phyloP scores from a whole-genome alignment of 2,888 invertebrate species.

The Dicranocentrus wangi region DNA sequence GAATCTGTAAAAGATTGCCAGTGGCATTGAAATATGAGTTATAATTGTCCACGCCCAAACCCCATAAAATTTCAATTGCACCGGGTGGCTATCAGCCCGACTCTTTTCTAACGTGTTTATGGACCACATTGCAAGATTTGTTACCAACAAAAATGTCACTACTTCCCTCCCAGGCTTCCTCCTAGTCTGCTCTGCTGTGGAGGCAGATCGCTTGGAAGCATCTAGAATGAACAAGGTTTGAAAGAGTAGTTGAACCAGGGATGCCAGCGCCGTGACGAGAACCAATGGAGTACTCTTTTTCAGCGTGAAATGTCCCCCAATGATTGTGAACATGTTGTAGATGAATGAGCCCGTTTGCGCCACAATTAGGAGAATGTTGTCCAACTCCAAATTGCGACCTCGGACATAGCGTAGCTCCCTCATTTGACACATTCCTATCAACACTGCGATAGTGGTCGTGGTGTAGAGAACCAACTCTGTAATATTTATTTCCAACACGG shows the following conservation, averaged over 20 bases:
- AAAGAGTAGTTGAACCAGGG: constrained; percentile 89
- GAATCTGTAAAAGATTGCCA: constrained; percentile 81
- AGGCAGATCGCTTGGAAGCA: constrained; percentile 88
- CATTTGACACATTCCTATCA: constrained; percentile 88
- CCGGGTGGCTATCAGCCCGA: constrained; percentile 75
- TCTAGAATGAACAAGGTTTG: constrained; percentile 94
- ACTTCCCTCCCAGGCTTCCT: constrained; percentile 94
- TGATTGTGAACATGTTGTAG: constrained; percentile 93
- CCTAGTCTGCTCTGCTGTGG: constrained; percentile 83
- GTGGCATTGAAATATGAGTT: constrained; percentile 75
- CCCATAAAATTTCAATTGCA: constrained; percentile 75
- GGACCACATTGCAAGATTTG: constrained; percentile 92
- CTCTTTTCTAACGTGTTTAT: constrained; percentile 78
- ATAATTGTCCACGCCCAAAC: constrained; percentile 76
- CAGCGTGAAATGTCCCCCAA: constrained; percentile 79
- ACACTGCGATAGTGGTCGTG: constrained; percentile 88
- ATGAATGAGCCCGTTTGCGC: constrained; percentile 96
- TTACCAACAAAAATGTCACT: constrained; percentile 91
- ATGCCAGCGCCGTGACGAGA: constrained; percentile 87
- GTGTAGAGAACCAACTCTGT: constrained; percentile 91
- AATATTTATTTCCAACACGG: constrained; percentile 86
- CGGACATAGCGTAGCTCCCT: constrained; percentile 87
- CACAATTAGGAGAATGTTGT: constrained; percentile 92
- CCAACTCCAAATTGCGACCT: constrained; percentile 86
- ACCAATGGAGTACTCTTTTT: constrained; percentile 85